Percentiles rank a stretch among this genome's conserved stretches.
Evolutionary conservation across 2,797 vertebrate species (phyloP).

Genomic region (Darevskia nairensis): DNA sequence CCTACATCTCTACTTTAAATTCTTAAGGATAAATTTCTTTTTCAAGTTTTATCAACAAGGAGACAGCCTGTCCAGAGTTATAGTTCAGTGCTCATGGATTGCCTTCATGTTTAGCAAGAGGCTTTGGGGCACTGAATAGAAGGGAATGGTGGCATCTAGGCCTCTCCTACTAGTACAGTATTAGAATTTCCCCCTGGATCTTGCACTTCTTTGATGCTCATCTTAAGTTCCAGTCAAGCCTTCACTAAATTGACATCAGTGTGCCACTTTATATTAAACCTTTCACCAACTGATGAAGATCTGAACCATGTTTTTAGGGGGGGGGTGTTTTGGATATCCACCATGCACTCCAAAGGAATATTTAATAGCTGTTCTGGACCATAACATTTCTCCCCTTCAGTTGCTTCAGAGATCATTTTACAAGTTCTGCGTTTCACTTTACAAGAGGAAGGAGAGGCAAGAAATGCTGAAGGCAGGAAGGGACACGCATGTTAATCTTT

Average conservation of each 20-base stretch:
- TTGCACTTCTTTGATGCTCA: slow-evolving; percentile 32
- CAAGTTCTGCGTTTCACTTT: slow-evolving; percentile 41
- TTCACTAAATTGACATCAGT: slow-evolving; percentile 43
- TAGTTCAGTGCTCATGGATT: slow-evolving; percentile 57
- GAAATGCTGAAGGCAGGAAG: slow-evolving; percentile 5
- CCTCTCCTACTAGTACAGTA: not conserved
- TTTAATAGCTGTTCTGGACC: slow-evolving; percentile 35
- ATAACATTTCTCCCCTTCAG: slow-evolving; percentile 27
- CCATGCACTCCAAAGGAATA: not conserved
- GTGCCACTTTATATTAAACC: slow-evolving; percentile 30
- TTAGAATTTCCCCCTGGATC: slow-evolving; percentile 40
- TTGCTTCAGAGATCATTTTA: slow-evolving; percentile 33
- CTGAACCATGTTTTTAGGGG: slow-evolving; percentile 15
- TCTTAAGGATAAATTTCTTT: slow-evolving; percentile 59
- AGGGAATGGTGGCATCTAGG: not conserved
- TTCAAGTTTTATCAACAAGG: slow-evolving; percentile 63
- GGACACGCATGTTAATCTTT: not conserved
- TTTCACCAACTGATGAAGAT: not conserved
- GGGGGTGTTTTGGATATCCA: slow-evolving; percentile 3
- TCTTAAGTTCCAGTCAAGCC: slow-evolving; percentile 24
- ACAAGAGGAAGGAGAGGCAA: slow-evolving; percentile 11
- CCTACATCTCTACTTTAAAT: slow-evolving; percentile 47
- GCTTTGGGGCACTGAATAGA: slow-evolving; percentile 14
- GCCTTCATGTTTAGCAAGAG: slow-evolving; percentile 34
- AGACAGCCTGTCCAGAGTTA: slow-evolving; percentile 50